Evolutionary conservation across 2,797 vertebrate species (phyloP), one percentile per base, ranked within the genome.

Genomic region (Xerus rutilus): DNA sequence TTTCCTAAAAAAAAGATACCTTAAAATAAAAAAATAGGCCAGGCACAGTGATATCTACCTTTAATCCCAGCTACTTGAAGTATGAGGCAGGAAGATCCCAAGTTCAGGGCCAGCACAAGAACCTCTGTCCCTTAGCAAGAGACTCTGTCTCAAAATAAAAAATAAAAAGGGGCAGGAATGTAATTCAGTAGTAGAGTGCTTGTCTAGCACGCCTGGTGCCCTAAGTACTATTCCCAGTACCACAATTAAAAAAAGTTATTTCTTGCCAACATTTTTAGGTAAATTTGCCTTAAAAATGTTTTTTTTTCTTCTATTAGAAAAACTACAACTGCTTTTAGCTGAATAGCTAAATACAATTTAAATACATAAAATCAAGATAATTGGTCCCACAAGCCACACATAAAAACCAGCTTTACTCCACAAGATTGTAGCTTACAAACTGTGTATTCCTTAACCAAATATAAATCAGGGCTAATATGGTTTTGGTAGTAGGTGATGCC

Each of bases 201-300:
- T 67, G 32, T n/a, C 14, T 67, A n/a, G 32, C 32, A 67, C 18
- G 65, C 17, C 14, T 30, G 14, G 12, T 2, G 5, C 30, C 30
- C 64, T 67, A 6, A 4, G 64, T 67, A 32, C 64, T 32, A 67
- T 32, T 15, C 64, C 23, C 59, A 62, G 23, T 62, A 25, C 12
- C 7, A 59, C 57, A 23, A 20, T 59, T 0, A 52, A 7, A 59
- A 62, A 25, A 62, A 62, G 59, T 62, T 62, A 62, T 15, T 78
- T n/a, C 78, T 91, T 91, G 35, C 13, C 59, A 76, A 94, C 1
- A 83, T 43, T 84, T 90, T 57, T 9, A 89, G 69, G 83, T 45
- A 96, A 64, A 69, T 92, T 79, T 67, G 45, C 7, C 74, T 94
- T 65, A 67, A 95, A 95, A 43, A 86, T 89, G 47, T 39, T 84